These are phyloP conservation scores for Pipistrellus pygmaeus DNA, from an alignment of 2,797 vertebrate genomes.

Conservation along the genomic window DNA sequence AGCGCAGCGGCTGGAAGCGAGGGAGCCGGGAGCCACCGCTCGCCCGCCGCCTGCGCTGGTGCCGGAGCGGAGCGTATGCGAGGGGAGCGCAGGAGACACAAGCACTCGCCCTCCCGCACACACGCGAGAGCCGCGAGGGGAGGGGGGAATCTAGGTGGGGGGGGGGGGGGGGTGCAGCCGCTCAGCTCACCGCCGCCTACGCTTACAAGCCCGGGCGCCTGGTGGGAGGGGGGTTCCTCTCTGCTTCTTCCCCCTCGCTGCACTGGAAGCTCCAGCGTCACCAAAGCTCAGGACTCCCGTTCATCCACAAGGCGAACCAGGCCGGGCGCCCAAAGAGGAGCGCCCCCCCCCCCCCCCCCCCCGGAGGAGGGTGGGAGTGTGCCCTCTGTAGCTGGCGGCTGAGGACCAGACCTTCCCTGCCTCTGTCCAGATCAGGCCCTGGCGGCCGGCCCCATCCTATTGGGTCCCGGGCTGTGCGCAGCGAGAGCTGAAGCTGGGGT, in stretches of 20 bases:
- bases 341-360: too few relatives aligned
- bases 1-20: constrained; percentile 47
- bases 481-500: background rate
- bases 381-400: background rate
- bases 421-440: background rate
- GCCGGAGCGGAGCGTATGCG: constrained; percentile 32
- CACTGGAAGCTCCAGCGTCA: constrained; percentile 33
- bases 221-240: background rate
- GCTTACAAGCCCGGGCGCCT: background rate
- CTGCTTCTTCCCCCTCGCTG: background rate
- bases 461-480: background rate
- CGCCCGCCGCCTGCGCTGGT: constrained; percentile 57
- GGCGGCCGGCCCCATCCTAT: background rate
- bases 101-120: constrained; percentile 79
- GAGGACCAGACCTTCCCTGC: background rate
- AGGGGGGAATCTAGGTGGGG: background rate
- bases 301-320: background rate
- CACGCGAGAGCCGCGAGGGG: constrained; percentile 90
- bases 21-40: background rate
- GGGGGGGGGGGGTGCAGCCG: constrained; percentile 63
- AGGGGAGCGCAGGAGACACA: constrained; percentile 54
- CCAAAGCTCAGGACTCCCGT: constrained; percentile 40
- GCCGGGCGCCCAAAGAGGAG: background rate
- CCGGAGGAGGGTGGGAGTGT: background rate
- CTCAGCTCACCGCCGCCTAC: constrained; percentile 72